Evolutionary conservation across 1,140 invertebrate genomes (phyloP), one percentile per base, ranked within the genome.

Genomic region (Aleiodes sp.): DNA sequence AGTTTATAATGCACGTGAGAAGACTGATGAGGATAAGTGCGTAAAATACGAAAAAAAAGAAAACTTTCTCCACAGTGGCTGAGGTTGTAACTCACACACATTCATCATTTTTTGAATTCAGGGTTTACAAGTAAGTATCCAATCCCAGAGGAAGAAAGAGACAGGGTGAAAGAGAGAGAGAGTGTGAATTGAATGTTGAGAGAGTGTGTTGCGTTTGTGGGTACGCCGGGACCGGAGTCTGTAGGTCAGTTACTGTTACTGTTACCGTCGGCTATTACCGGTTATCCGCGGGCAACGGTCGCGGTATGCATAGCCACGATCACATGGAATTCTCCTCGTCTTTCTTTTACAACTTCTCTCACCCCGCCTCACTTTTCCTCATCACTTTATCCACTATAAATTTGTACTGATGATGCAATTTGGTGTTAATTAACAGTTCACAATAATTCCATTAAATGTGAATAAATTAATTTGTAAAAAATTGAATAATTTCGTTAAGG

Each of bases 161-260:
- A 24, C 14, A 16, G 37, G 61, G n/a, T 4, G 8, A 19, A 1
- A 19, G 56, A 63, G 41, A 31, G 14, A 21, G 43, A 24, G 35
- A 56, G 7, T 19, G 33, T 14, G 21, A 19, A 3, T 24, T 12
- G 39, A 28, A 59, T 9, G 24, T 65, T 35, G n/a, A 8, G 16
- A 43, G 4, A 39, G 31, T 9, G 19, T 62, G 65, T 63, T 57
- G 39, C 24, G 37, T 64, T 52, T 24, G 46, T 52, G 19, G 46
- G 46, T 41, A 41, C 39, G 52, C 52, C 3, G 9, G 8, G 19
- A 10, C 21, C 33, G 43, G 57, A 70, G 68, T 76, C 76, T 77
- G 76, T 77, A 77, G 76, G 76, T 77, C 76, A 77, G 75, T 76
- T 77, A 70, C 73, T 77, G 71, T 75, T 76, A 75, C 75, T 77